Percentiles rank a stretch among this genome's conserved stretches.
These are phyloP conservation scores for Tanytarsus gracilentus DNA, from an alignment of 2,888 invertebrate species.

Conservation along the genomic window DNA sequence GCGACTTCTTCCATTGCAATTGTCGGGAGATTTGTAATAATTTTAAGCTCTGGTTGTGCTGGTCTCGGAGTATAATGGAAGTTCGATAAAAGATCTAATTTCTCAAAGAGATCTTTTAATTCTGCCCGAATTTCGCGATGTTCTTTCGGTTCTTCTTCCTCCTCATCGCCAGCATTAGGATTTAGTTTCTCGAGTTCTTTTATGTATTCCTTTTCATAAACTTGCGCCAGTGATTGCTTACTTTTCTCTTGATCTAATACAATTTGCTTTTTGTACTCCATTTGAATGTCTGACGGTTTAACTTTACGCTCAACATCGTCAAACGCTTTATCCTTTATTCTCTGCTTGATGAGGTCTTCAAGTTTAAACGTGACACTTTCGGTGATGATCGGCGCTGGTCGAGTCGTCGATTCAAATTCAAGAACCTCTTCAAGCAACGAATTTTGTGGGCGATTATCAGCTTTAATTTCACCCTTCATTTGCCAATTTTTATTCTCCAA, in stretches of 20 bases:
- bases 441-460: conserved; percentile 73
- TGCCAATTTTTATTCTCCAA: conserved; percentile 88
- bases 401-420: conserved; percentile 74
- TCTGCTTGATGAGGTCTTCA: conserved; percentile 82
- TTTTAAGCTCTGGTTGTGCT: conserved; percentile 75
- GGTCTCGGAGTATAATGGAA: conserved; percentile 89
- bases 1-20: conserved; percentile 93
- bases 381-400: conserved; percentile 85
- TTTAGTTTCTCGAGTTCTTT: conserved; percentile 53
- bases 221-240: conserved; percentile 83
- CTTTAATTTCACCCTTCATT: conserved; percentile 80
- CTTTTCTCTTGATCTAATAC: conserved; percentile 90
- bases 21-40: conserved; percentile 84
- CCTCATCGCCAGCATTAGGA: conserved; percentile 48
- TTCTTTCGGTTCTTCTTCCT: conserved; percentile 60
- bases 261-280: conserved; percentile 78
- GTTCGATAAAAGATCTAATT: conserved; percentile 87
- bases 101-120: conserved; percentile 68
- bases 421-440: conserved; percentile 86
- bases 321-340: conserved; percentile 89
- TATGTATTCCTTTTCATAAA: conserved; percentile 84
- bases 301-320: conserved; percentile 86
- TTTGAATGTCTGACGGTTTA: conserved; percentile 71
- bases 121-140: conserved; percentile 67
- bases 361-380: conserved; percentile 78